Evolutionary conservation across 2,113 vertebrate species (phyloP), one percentile per base, ranked within the genome.

Genomic region (Colossoma macropomum): DNA sequence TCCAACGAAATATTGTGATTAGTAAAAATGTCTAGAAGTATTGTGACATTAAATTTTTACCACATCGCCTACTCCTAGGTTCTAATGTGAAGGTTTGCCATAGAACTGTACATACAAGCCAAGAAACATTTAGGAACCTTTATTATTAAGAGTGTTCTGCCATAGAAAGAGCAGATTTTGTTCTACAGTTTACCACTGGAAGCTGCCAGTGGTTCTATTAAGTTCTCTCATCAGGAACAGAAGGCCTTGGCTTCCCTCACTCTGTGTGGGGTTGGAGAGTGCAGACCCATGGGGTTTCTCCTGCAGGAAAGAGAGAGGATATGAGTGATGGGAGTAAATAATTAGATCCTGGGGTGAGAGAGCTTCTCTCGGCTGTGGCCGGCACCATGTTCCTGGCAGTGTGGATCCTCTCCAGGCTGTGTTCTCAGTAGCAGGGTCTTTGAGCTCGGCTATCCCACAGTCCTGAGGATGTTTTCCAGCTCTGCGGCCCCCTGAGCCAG

Each of bases 291-390:
- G 74, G 59, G 60, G 85, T 86, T 89, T 90, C 76, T 86, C 79
- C 75, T 80, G 83, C 81, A 89, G 85, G 87, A 90, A 89, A 88
- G 74, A 78, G 69, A 78, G 85, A 88, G 86, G 88, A 84, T 87
- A 65, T 90, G 90, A 88, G 83, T 88, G 69, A 78, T 90, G 86
- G 89, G 85, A 89, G 54, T 27, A 86, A 87, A 89, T 94, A 94
- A 94, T 94, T 93, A 93, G 91, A 90, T 92, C 92, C 92, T 90
- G 86, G 85, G 91, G 93, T 93, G 88, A 82, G 82, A 79, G 79
- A 81, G 88, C 85, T 86, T 72, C 89, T 88, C 87, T 87, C 60
- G 78, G 79, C 77, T 73, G 28, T 77, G 89, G 89, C 86, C 90
- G 86, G 83, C 70, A 73, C 82, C 77, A 62, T 71, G 73, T 85